A percentile compares a stretch with the other conserved stretches of the same genome.
Conservation (phyloP, 2,113 vertebrate species). For the Entomyzon cyanotis region DNA sequence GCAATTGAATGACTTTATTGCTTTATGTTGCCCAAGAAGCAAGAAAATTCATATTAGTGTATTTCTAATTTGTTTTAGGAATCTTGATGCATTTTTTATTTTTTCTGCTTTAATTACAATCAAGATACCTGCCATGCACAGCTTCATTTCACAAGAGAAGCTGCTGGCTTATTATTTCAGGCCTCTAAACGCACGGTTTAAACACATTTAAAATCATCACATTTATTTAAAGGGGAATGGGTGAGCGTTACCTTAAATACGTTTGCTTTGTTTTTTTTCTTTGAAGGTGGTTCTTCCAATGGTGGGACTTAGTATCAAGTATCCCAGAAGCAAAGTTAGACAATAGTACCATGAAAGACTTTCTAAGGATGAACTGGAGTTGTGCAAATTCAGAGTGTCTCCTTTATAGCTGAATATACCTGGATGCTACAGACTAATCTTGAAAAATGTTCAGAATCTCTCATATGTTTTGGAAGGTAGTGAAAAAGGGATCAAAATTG, state of each 20-base stretch:
- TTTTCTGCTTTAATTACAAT: background rate
- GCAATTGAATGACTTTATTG: background rate
- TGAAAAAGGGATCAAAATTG: background rate
- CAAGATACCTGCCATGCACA: background rate
- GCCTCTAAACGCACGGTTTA: background rate
- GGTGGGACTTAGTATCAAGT: constrained; percentile 88
- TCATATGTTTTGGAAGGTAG: constrained; percentile 70
- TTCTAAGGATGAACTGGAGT: constrained; percentile 77
- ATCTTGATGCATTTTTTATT: background rate
- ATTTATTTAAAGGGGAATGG: background rate
- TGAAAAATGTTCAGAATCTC: constrained; percentile 83
- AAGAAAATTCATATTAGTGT: background rate
- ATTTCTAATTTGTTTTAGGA: background rate
- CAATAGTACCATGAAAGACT: constrained; percentile 81
- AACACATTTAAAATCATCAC: background rate
- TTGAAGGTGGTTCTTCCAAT: constrained; percentile 91
- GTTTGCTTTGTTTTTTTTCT: background rate
- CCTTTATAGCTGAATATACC: constrained; percentile 89
- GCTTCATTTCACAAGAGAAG: background rate
- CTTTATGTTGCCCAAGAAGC: background rate
- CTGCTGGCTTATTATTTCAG: background rate
- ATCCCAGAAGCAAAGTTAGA: constrained; percentile 85
- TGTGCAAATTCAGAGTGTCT: constrained; percentile 83
- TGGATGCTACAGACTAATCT: constrained; percentile 88
- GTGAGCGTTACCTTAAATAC: background rate